Base-by-base conservation (phyloP, 2,113 vertebrate genomes). In the Scolopax mira region DNA sequence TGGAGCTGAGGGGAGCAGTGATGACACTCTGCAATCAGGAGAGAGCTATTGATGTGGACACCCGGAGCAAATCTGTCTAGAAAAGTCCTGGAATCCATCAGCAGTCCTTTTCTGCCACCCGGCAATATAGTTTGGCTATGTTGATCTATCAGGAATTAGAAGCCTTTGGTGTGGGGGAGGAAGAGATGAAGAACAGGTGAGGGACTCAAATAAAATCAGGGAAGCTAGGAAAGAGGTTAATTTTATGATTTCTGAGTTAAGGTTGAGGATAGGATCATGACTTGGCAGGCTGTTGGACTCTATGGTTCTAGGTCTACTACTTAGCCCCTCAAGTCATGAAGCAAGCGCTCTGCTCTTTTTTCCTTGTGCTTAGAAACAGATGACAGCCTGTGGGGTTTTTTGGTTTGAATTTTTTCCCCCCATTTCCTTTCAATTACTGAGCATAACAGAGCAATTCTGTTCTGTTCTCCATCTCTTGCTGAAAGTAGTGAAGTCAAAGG, bases 251-350 rank as follows among this genome's bases (percentile, higher is more conserved):
- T 60, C 3, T 27, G 9, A 35, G 9, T 49, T 70, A 77, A 10
- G 14, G 24, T 13, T 57, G n/a, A 19, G 48, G 23, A 58, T 4
- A 17, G n/a, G 6, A 9, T 78, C 0, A 0, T n/a, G 7, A 54
- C 8, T 62, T 66, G 67, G 3, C n/a, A 82, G 30, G 8, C 37
- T 60, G 1, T 35, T 65, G 18, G 37, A 18, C 41, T 51, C 48
- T 54, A 18, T 30, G 28, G 27, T 54, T 54, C 52, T 70, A 18
- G 64, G 70, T 33, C 39, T 73, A 22, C 31, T 83, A 33, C 58
- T 8, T 44, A 49, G 21, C 30, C 35, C 8, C 5, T 71, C 12
- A 51, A 46, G 23, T 64, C n/a, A 8, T 55, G 55, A 74, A 78
- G 54, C 7, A 8, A 31, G 7, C 77, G 67, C 19, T 80, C 23